Base-by-base conservation (phyloP, 2,888 invertebrate genomes). In the Leptarthrus brevirostris region DNA sequence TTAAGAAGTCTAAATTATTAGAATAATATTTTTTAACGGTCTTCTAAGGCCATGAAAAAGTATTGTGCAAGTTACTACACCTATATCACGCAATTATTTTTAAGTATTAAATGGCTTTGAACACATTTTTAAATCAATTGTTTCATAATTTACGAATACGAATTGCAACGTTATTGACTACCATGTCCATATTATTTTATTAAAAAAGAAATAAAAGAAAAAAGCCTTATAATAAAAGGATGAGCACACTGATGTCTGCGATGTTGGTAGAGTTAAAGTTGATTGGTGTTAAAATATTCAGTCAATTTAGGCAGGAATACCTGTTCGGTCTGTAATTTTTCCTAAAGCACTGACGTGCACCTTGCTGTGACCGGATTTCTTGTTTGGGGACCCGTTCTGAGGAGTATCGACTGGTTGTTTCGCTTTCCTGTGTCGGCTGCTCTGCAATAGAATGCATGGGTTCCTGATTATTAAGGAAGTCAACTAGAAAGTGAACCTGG, bases 331-430 rank as follows among this genome's bases (percentile, higher is more conserved):
- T 75, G 85, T 85, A 36, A 85, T 83, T 78, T 85, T 85, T 40
- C 85, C 85, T 47, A 85, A 79, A n/a, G 85, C 85, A 78, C 84
- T 85, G 0, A 83, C 83, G 74, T 85, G 85, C 1, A 84, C 83
- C 74, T 85, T 85, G 10, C 82, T 82, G 73, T 83, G 84, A 14
- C 83, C 83, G 49, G 75, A 47, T n/a, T 75, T 76, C 47, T 76
- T 77, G 6, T 77, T 84, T 84, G 1, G 84, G 82, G 72, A 83
- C 77, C 10, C 76, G 70, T 36, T 76, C 80, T 61, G 81, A 80
- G 10, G 81, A 81, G 14, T 52, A 44, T 10, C 76, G 74, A 66
- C 66, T 73, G 64, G 80, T 81, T 3, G 82, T 79, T 14, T 81
- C 81, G 4, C 79, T 81, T 8, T 78, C 78, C 24, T 77, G 77